phyloP scores from a whole-genome alignment of 2,113 vertebrate genomes.

The Calyptommatus sinebrachiatus region DNA sequence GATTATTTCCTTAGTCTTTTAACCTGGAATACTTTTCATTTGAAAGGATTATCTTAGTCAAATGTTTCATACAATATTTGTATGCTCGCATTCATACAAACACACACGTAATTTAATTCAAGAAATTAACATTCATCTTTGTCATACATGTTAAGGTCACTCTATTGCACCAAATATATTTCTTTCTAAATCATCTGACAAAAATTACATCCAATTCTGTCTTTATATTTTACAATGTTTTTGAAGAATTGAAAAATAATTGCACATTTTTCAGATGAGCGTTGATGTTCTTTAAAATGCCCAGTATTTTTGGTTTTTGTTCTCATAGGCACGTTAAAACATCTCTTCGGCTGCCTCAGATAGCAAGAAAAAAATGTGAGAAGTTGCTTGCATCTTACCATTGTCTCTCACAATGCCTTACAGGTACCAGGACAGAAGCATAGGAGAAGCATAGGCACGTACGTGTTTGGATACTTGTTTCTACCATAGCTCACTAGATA shows the following conservation, averaged over 20 bases:
- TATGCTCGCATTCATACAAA: not conserved
- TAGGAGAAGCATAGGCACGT: too few relatives aligned
- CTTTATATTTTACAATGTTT: not conserved
- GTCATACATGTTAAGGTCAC: slow-evolving; percentile 9
- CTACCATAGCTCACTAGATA: too few relatives aligned
- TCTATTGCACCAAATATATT: not conserved
- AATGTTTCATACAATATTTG: not conserved
- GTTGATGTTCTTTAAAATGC: slow-evolving; percentile 1
- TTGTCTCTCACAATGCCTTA: too few relatives aligned
- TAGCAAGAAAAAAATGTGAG: too few relatives aligned
- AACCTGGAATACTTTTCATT: not conserved
- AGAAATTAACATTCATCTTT: not conserved
- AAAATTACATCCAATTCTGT: not conserved
- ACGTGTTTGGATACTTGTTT: too few relatives aligned
- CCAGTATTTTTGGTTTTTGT: not conserved
- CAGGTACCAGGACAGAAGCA: too few relatives aligned
- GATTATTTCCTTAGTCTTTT: not conserved
- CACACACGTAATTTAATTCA: not conserved
- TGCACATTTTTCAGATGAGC: slow-evolving; percentile 35
- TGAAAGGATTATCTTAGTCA: slow-evolving; percentile 17
- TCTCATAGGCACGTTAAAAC: slow-evolving; percentile 16
- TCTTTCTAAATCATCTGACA: not conserved
- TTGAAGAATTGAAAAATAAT: slow-evolving; percentile 14
- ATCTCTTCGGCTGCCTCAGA: too few relatives aligned
- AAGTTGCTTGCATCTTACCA: too few relatives aligned